A percentile compares a stretch with the other conserved stretches of the same genome.
phyloP scores from a whole-genome alignment of 2,797 vertebrate genomes.

The Acrocephalus scirpaceus region DNA sequence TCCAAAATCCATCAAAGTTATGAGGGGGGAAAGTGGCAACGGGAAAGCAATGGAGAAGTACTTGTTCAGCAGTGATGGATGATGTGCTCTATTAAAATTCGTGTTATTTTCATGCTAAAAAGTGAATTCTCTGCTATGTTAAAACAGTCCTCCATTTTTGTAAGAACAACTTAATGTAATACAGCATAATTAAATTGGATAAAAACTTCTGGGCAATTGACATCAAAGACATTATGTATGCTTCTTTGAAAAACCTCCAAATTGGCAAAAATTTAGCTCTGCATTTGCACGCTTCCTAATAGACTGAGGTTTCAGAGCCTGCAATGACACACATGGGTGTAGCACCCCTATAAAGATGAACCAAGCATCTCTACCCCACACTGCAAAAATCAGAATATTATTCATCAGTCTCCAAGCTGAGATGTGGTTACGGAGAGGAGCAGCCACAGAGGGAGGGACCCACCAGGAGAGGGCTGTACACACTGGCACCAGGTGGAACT shows the following conservation, averaged over 20 bases:
- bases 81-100: neutral
- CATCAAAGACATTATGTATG: neutral
- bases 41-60: neutral
- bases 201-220: neutral
- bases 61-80: neutral
- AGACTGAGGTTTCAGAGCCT: neutral
- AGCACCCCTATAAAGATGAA: neutral
- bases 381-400: neutral
- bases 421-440: neutral
- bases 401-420: neutral
- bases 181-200: neutral
- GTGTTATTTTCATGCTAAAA: neutral
- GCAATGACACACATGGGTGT: fast-evolving
- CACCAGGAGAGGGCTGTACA: fast-evolving
- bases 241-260: neutral
- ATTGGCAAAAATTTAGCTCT: neutral
- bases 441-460: neutral
- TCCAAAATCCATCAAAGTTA: conserved; percentile 48
- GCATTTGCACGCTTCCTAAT: fast-evolving
- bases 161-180: neutral
- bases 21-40: neutral
- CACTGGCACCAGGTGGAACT: neutral
- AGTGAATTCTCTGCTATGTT: neutral
- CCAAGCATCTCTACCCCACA: neutral
- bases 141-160: neutral